These are phyloP conservation scores for Parus major DNA, from an alignment of 2,113 vertebrate genomes.

Conservation along the genomic window DNA sequence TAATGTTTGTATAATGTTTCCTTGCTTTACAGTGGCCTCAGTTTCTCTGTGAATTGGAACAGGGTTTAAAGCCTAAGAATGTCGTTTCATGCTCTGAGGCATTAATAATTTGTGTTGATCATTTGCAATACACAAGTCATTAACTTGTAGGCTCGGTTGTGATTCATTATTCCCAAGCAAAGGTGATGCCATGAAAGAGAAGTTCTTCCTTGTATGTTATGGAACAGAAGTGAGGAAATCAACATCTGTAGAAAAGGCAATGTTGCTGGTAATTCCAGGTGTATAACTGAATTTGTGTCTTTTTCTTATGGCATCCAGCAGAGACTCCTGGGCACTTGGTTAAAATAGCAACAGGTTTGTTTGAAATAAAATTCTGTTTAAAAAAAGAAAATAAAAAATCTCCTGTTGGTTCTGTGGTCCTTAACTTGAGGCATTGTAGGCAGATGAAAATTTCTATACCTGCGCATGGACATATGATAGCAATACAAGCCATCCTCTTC, in stretches of 20 bases:
- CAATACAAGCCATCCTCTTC: constrained; percentile 94
- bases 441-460: constrained; percentile 98
- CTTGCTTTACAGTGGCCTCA: neutral
- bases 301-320: neutral
- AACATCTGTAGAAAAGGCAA: neutral
- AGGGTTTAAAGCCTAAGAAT: neutral
- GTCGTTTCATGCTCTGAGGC: neutral
- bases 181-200: neutral
- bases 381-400: neutral
- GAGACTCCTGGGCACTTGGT: neutral
- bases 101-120: neutral
- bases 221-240: neutral
- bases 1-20: neutral
- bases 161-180: neutral
- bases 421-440: constrained; percentile 79
- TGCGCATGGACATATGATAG: constrained; percentile 98
- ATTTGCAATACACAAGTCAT: neutral
- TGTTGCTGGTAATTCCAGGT: neutral
- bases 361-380: neutral
- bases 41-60: neutral
- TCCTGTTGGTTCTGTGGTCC: constrained; percentile 13
- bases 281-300: neutral
- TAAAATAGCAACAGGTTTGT: neutral
- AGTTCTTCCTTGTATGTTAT: neutral
- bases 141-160: neutral